phyloP scores from a whole-genome alignment of 2,888 invertebrate species.

The Volucella zonaria region DNA sequence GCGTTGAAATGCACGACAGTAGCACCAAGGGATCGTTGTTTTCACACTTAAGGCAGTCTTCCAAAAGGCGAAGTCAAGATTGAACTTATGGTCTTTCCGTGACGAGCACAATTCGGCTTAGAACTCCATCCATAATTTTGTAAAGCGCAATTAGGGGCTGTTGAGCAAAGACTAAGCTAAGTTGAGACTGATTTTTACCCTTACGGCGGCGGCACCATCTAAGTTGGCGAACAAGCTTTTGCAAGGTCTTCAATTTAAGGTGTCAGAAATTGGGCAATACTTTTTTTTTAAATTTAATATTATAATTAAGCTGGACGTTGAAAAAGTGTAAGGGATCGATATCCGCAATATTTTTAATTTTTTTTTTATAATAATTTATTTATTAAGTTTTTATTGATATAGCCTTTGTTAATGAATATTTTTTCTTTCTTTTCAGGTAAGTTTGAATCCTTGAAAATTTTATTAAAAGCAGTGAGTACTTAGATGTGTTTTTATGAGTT shows the following conservation, averaged over 20 bases:
- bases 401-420: neutral
- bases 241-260: too few species aligned
- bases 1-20: constrained; percentile 95
- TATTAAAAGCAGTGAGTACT: constrained; percentile 3
- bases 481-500: neutral
- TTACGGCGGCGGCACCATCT: too few species aligned
- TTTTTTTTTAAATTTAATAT: too few species aligned
- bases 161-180: too few species aligned
- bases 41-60: constrained; percentile 89
- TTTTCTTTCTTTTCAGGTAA: constrained; percentile 36
- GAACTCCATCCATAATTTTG: constrained; percentile 88
- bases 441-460: constrained; percentile 6
- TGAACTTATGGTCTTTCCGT: constrained; percentile 89
- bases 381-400: neutral
- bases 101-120: constrained; percentile 89
- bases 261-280: too few species aligned
- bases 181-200: too few species aligned
- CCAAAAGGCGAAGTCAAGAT: constrained; percentile 89
- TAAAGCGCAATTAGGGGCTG: too few species aligned
- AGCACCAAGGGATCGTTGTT: constrained; percentile 91
- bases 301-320: too few species aligned
- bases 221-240: too few species aligned
- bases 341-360: neutral
- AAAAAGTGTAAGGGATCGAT: too few species aligned
- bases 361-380: neutral